Conservation (phyloP, 2,113 vertebrate species). For the Carollia perspicillata region DNA sequence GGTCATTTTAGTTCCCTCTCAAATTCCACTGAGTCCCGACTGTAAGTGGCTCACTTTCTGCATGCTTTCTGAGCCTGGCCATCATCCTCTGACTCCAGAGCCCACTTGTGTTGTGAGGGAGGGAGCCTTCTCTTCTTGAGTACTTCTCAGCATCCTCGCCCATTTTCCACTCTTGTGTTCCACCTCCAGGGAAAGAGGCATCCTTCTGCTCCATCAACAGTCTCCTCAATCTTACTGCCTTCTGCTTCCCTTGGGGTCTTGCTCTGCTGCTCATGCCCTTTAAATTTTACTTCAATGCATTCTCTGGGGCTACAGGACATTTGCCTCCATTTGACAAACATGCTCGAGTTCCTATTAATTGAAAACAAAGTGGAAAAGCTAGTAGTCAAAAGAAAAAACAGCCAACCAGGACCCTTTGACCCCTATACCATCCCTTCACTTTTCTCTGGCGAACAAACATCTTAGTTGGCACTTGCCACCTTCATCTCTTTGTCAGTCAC, state of each 20-base stretch:
- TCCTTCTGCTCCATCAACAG: not conserved
- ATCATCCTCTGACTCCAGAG: not conserved
- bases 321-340: not conserved
- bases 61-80: not conserved
- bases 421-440: not conserved
- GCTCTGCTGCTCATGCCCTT: not conserved
- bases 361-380: not conserved
- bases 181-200: not conserved
- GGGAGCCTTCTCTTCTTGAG: not conserved
- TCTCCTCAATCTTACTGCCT: not conserved
- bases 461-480: not conserved
- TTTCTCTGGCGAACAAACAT: not conserved
- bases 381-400: not conserved
- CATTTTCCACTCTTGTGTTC: not conserved
- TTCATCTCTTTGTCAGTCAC: not conserved
- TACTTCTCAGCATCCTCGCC: not conserved
- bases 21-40: not conserved
- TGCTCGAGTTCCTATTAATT: not conserved
- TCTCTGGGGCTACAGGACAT: not conserved
- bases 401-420: not conserved
- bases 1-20: not conserved
- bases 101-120: not conserved
- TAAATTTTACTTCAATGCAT: not conserved
- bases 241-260: not conserved
- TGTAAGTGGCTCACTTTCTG: not conserved